These are phyloP conservation scores for Ochotona princeps DNA, from an alignment of 2,113 vertebrate species.

Conservation along the genomic window DNA sequence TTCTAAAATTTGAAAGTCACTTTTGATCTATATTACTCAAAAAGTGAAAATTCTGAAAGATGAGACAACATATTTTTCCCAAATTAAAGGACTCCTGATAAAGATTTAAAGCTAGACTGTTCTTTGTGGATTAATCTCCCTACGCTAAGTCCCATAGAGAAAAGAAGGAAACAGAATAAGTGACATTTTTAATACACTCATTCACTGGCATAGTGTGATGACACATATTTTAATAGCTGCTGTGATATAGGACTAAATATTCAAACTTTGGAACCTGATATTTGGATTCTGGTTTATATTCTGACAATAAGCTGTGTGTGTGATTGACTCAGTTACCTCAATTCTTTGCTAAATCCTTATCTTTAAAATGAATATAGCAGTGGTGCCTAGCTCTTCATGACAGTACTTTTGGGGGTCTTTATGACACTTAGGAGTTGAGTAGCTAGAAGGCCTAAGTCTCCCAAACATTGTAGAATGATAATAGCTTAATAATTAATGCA, in stretches of 20 bases:
- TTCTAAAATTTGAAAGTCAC: background rate
- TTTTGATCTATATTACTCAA: background rate
- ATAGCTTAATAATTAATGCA: too few relatives aligned
- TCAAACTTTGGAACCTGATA: background rate
- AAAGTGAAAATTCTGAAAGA: conserved; percentile 12
- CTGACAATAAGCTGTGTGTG: background rate
- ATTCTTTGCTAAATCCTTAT: background rate
- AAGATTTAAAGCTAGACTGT: background rate
- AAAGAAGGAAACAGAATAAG: background rate
- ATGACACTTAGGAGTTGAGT: too few relatives aligned
- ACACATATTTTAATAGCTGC: background rate
- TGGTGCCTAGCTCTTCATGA: background rate
- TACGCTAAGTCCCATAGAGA: background rate
- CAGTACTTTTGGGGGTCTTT: too few relatives aligned
- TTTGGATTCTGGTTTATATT: background rate
- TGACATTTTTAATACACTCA: background rate
- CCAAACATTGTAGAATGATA: too few relatives aligned
- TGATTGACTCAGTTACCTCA: too few relatives aligned
- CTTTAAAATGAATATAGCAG: background rate
- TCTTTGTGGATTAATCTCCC: background rate
- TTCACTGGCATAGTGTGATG: background rate
- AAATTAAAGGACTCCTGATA: background rate
- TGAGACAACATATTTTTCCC: background rate
- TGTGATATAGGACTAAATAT: background rate
- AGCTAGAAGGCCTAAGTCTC: too few relatives aligned